A percentile compares a stretch with the other conserved stretches of the same genome.
phyloP scores from a whole-genome alignment of 2,888 invertebrate genomes.

The Baronia brevicornis region DNA sequence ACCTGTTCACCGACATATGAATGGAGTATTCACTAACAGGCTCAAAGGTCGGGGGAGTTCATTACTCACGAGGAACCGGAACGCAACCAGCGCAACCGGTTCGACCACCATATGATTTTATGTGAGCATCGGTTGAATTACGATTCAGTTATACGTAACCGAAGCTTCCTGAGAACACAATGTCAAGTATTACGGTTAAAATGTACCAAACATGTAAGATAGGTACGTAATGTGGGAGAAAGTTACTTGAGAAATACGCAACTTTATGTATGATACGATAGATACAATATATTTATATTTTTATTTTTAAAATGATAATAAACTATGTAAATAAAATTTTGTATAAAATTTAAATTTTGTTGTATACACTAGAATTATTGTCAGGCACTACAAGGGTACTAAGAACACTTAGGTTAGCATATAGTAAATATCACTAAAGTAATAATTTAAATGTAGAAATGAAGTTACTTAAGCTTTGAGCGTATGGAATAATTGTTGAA shows the following conservation, averaged over 20 bases:
- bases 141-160: conserved; percentile 32
- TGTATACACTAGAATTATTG: too few species aligned
- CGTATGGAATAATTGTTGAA: too few species aligned
- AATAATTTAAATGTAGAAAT: too few species aligned
- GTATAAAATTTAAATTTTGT: too few species aligned
- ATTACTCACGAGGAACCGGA: conserved; percentile 46
- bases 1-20: conserved; percentile 34
- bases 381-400: too few species aligned
- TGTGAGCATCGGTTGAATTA: conserved; percentile 35
- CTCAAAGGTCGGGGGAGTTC: conserved; percentile 51
- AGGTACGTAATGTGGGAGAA: conserved; percentile 48
- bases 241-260: conserved; percentile 34
- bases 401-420: too few species aligned
- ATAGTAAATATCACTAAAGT: too few species aligned
- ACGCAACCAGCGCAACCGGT: conserved; percentile 42
- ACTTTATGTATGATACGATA: conserved; percentile 11
- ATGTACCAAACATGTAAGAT: conserved; percentile 21
- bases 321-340: too few species aligned
- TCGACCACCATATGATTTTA: conserved; percentile 55
- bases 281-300: too few species aligned
- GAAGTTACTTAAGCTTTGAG: too few species aligned
- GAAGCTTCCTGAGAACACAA: conserved; percentile 37
- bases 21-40: conserved; percentile 25
- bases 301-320: too few species aligned
- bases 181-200: conserved; percentile 30